Conservation (phyloP, 2,797 vertebrate species). For the Chelon auratus region DNA sequence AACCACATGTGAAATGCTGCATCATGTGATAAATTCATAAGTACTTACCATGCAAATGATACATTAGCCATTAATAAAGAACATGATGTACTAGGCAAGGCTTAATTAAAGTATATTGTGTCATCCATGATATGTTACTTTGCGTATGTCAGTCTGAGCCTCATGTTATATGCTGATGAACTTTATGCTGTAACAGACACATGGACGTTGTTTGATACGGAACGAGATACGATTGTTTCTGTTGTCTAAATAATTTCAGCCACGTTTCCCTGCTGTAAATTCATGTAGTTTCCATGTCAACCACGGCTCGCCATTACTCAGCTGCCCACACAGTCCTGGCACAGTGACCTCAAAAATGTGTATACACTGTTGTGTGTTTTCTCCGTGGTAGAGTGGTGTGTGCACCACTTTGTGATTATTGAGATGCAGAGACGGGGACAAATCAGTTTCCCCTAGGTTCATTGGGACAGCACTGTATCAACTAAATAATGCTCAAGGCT, state of each 20-base stretch:
- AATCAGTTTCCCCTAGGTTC: constrained; percentile 67
- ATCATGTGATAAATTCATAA: background rate
- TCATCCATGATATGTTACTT: background rate
- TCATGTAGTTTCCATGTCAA: constrained; percentile 81
- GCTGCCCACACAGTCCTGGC: constrained; percentile 71
- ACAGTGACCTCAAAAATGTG: constrained; percentile 64
- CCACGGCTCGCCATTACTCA: constrained; percentile 64
- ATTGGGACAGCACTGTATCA: constrained; percentile 43
- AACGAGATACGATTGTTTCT: constrained; percentile 43
- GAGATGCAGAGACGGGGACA: constrained; percentile 48
- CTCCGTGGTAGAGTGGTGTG: constrained; percentile 1
- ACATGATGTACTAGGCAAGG: background rate
- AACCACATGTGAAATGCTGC: too few species aligned
- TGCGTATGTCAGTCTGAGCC: background rate
- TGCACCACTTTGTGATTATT: constrained; percentile 33
- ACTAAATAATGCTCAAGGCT: constrained; percentile 31
- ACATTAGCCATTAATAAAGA: background rate
- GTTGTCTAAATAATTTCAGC: constrained; percentile 55
- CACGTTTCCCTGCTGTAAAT: constrained; percentile 63
- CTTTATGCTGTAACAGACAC: constrained; percentile 1
- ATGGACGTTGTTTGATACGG: constrained; percentile 10
- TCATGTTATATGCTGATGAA: background rate
- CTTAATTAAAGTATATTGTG: background rate
- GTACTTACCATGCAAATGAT: background rate
- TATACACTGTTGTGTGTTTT: constrained; percentile 10